phyloP scores from a whole-genome alignment of 2,113 vertebrate genomes.

The Desmodus rotundus region DNA sequence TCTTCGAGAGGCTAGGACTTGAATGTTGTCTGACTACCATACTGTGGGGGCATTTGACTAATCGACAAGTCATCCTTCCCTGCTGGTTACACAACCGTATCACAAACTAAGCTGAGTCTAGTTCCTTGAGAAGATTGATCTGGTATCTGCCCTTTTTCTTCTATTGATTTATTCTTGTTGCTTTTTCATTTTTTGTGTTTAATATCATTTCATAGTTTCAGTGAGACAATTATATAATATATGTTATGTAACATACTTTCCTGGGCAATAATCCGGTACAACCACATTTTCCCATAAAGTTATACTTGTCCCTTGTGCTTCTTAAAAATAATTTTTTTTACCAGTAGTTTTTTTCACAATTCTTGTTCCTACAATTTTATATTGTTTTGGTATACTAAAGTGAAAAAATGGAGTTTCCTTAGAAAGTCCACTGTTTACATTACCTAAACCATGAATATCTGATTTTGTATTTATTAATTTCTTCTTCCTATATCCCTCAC shows the following conservation, averaged over 20 bases:
- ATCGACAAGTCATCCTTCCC: neutral
- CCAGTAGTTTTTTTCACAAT: neutral
- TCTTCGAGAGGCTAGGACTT: neutral
- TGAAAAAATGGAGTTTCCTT: neutral
- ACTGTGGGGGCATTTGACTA: neutral
- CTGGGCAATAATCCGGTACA: neutral
- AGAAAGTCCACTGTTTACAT: neutral
- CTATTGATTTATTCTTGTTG: neutral
- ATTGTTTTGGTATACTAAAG: neutral
- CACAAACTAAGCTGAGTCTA: neutral
- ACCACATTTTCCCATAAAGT: neutral
- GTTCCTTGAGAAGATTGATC: neutral
- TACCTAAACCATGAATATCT: neutral
- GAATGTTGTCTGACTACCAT: neutral
- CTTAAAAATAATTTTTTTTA: neutral
- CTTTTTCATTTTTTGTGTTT: neutral
- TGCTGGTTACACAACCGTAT: neutral
- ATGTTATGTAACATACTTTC: neutral
- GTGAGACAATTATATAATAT: neutral
- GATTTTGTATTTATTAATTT: neutral
- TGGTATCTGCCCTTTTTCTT: neutral
- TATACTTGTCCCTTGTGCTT: neutral
- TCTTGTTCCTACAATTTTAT: neutral
- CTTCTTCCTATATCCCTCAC: neutral
- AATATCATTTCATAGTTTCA: slow-evolving; percentile 1